These are phyloP conservation scores for Macrosoma leucophasiata DNA, from an alignment of 2,888 invertebrate genomes.

Conservation along the genomic window DNA sequence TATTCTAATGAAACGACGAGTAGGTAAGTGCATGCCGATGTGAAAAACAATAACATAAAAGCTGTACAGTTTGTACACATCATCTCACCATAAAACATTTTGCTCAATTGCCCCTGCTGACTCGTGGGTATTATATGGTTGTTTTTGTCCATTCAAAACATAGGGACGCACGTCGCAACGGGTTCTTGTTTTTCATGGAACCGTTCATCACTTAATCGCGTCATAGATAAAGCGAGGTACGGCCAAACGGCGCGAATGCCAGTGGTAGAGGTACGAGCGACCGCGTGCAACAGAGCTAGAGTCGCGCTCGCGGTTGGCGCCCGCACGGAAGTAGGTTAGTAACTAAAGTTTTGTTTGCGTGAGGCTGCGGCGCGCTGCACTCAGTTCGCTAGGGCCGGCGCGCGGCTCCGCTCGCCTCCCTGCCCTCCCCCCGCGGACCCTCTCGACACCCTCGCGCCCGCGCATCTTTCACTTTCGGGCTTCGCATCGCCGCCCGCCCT, in stretches of 20 bases:
- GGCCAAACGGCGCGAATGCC: slow-evolving; percentile 19
- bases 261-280: slow-evolving; percentile 25
- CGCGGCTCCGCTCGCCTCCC: slow-evolving; percentile 38
- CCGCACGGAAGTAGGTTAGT: slow-evolving; percentile 75
- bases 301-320: slow-evolving; percentile 65
- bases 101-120: slow-evolving; percentile 57
- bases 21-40: slow-evolving; percentile 58
- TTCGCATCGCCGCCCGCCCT: slow-evolving; percentile 43
- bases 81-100: slow-evolving; percentile 74
- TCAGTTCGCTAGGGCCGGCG: slow-evolving; percentile 46
- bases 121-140: slow-evolving; percentile 45
- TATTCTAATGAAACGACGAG: slow-evolving; percentile 40
- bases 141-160: slow-evolving; percentile 60
- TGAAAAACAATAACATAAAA: slow-evolving; percentile 48
- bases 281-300: slow-evolving; percentile 32
- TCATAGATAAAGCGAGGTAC: slow-evolving; percentile 40
- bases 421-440: slow-evolving; percentile 30
- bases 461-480: slow-evolving; percentile 65
- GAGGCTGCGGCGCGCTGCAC: slow-evolving; percentile 68
- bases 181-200: slow-evolving; percentile 46
- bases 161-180: slow-evolving; percentile 39
- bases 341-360: slow-evolving; percentile 76
- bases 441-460: slow-evolving; percentile 38
- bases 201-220: slow-evolving; percentile 61
- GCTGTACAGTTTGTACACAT: slow-evolving; percentile 55